Evolutionary conservation across 2,797 vertebrate species (phyloP).

Genomic region (Scleropages formosus): DNA sequence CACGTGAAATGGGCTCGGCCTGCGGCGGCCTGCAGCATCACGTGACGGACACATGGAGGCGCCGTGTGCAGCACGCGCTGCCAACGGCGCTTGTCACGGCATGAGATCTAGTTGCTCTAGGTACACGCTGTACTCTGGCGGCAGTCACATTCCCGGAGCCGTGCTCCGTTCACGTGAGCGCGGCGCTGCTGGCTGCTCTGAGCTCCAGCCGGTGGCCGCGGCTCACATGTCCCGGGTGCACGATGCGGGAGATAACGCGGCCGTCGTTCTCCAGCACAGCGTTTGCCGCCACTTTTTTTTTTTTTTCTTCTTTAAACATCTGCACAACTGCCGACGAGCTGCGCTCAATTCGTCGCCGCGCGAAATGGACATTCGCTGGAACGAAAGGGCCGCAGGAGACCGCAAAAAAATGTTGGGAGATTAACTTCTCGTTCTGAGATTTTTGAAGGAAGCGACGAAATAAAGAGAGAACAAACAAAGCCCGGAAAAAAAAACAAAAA

Average conservation of each 20-base stretch:
- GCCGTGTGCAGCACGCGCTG: slow-evolving; percentile 27
- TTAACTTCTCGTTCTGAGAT: too few relatives aligned
- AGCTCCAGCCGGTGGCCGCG: not conserved
- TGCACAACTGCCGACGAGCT: not conserved
- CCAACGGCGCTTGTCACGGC: slow-evolving; percentile 32
- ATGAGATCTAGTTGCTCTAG: slow-evolving; percentile 45
- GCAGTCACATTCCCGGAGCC: slow-evolving; percentile 32
- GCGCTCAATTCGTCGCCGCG: too few relatives aligned
- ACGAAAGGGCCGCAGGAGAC: too few relatives aligned
- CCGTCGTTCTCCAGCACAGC: not conserved
- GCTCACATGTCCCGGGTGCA: not conserved
- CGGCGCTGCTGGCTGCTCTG: not conserved
- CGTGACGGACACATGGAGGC: slow-evolving; percentile 36
- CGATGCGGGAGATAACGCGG: not conserved
- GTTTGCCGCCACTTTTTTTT: slow-evolving; percentile 23
- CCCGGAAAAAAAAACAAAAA: too few relatives aligned
- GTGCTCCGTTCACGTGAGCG: slow-evolving; percentile 21
- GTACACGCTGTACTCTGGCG: slow-evolving; percentile 52
- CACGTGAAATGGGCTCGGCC: slow-evolving; percentile 29
- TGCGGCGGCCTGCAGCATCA: slow-evolving; percentile 21
- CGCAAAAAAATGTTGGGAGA: too few relatives aligned
- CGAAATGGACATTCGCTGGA: too few relatives aligned
- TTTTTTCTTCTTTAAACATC: slow-evolving; percentile 14
- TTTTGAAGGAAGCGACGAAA: too few relatives aligned
- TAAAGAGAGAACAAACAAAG: too few relatives aligned